Base-by-base conservation (phyloP, 92 coral and sea anemone species). In the Bergia sp. region DNA sequence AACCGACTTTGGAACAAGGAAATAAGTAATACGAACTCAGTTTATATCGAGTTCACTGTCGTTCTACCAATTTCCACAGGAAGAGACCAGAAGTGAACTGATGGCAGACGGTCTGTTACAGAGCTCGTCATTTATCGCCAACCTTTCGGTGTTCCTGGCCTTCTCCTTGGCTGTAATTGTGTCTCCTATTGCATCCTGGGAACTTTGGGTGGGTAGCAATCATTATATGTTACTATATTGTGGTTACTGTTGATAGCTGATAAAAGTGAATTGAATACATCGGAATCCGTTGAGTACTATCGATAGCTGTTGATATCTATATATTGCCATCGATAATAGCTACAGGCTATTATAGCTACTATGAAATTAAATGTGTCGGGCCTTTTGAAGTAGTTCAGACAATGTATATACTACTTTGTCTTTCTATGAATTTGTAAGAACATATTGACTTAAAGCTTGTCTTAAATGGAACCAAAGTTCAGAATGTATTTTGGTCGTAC, bases 121-220 rank as follows among this genome's bases (percentile, higher is more conserved):
- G 73, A 89, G 96, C 45, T 92, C 93, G 18, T 95, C 98, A 36
- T 93, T 94, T 53, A 86, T 93, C 42, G 92, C 98, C 73, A 95
- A 95, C 83, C 79, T 92, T 8, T 95, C 98, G 13, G 90, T 95
- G 5, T n/a, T 84, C 6, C 76, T 92, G 76, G 69, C 96, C 8
- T 93, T 95, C 86, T 23, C 78, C 41, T 85, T 93, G 65, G 94
- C 89, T 44, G 55, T 92, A 9, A 36, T 89, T 37, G 88, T 90
- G 77, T 88, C 94, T 23, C 96, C 96, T 12, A 47, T 82, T 4
- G 91, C 92, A 53, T 89, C 90, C 83, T 92, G 96, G 95, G 98
- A 95, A 79, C 42, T 95, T 15, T 93, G 96, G 98, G 98, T 95
- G 92, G 61, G 92, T 89, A 53, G 16, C 58, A 53, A 10, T 53